Evolutionary conservation across 2,888 invertebrate species (phyloP).

Genomic region (Argynnis bischoffii): DNA sequence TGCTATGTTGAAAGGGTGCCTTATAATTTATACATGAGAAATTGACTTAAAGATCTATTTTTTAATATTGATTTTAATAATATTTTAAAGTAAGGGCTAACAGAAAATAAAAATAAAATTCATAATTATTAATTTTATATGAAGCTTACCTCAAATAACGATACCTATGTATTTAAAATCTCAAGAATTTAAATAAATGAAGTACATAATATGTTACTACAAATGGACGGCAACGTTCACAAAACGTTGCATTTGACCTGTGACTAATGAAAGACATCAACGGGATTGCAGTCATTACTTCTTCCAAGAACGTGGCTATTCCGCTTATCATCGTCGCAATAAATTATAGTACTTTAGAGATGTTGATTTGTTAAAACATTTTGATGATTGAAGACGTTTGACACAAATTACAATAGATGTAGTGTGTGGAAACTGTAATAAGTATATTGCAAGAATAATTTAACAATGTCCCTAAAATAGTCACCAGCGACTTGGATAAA

Average conservation of each 20-base stretch:
- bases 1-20: constrained; percentile 22
- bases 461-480: too few relatives aligned
- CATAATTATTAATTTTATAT: neutral
- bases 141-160: neutral
- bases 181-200: too few relatives aligned
- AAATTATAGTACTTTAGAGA: constrained; percentile 27
- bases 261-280: constrained; percentile 40
- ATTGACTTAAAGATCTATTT: constrained; percentile 9
- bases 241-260: constrained; percentile 26
- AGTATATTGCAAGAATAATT: neutral
- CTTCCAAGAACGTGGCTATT: constrained; percentile 37
- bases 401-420: constrained; percentile 3
- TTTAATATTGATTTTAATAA: neutral
- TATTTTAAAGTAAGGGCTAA: neutral
- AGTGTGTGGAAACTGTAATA: neutral
- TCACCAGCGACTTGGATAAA: too few relatives aligned
- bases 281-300: constrained; percentile 31
- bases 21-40: constrained; percentile 26
- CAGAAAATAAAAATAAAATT: too few relatives aligned
- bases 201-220: neutral
- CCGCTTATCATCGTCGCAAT: constrained; percentile 34
- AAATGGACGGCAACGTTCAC: neutral
- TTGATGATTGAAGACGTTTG: constrained; percentile 25
- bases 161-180: too few relatives aligned
- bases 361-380: constrained; percentile 27